phyloP scores from a whole-genome alignment of 2,113 vertebrate species.

The Saguinus midas region DNA sequence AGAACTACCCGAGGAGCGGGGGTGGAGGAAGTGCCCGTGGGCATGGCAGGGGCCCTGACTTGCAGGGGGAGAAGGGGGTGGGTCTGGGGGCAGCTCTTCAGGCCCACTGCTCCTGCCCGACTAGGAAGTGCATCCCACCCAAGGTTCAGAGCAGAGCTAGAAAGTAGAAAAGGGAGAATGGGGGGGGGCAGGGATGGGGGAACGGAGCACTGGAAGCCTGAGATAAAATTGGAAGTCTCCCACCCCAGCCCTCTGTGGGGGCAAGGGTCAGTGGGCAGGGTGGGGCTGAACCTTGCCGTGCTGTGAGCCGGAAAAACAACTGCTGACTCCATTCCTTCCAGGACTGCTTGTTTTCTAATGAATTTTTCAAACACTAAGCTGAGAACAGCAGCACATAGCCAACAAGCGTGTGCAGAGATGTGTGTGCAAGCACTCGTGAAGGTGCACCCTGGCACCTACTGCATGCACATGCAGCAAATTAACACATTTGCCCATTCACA shows the following conservation, averaged over 20 bases:
- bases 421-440: not conserved
- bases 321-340: slow-evolving; percentile 51
- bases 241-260: not conserved
- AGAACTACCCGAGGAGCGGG: slow-evolving; percentile 37
- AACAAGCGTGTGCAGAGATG: not conserved
- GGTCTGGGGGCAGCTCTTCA: not conserved
- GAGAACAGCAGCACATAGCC: not conserved
- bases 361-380: slow-evolving; percentile 60
- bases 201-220: not conserved
- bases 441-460: no score
- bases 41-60: slow-evolving; percentile 1
- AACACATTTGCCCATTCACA: not conserved
- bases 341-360: slow-evolving; percentile 38
- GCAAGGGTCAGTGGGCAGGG: not conserved
- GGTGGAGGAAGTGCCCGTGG: not conserved
- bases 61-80: not conserved
- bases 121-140: not conserved
- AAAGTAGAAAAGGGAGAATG: not conserved
- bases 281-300: not conserved
- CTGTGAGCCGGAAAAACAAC: slow-evolving; percentile 38
- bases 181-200: not conserved
- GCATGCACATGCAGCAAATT: not conserved
- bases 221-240: not conserved
- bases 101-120: not conserved
- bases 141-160: not conserved